These are phyloP conservation scores for Triops cancriformis DNA, from an alignment of 1,140 invertebrate species.

Conservation along the genomic window DNA sequence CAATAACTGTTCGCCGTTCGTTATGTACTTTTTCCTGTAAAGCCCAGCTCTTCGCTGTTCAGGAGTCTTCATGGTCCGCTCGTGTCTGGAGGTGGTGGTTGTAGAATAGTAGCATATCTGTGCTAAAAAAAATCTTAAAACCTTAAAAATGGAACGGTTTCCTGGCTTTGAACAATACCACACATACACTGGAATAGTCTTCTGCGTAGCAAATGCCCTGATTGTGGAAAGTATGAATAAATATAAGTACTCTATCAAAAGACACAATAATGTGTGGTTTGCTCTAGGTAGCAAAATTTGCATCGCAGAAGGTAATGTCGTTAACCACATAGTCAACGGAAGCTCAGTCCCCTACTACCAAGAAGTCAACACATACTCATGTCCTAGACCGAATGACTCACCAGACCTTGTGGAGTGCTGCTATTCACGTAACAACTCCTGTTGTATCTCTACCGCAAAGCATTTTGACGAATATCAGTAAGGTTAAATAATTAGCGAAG, in stretches of 20 bases:
- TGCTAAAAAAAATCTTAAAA: no score
- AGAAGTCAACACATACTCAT: not conserved
- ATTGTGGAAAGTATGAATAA: not conserved
- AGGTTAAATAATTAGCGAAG: not conserved
- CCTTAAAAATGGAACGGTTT: no score
- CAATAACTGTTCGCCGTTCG: no score
- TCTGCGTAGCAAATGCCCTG: not conserved
- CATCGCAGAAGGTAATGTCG: not conserved
- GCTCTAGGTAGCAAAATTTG: not conserved
- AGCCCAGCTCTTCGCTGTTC: no score
- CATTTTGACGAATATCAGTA: not conserved
- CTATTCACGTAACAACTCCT: not conserved
- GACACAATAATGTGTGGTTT: not conserved
- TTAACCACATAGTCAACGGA: not conserved
- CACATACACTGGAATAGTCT: no score
- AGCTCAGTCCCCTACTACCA: not conserved
- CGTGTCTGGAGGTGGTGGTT: no score
- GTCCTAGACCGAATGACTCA: not conserved
- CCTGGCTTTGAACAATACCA: no score
- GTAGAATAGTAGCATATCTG: no score
- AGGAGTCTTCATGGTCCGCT: no score
- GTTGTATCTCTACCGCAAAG: not conserved
- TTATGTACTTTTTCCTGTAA: no score
- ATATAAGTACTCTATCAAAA: not conserved
- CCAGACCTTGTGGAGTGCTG: not conserved